Percentiles rank a stretch among this genome's conserved stretches.
Evolutionary conservation across 2,797 vertebrate species (phyloP).

Genomic region (Podarcis siculus): DNA sequence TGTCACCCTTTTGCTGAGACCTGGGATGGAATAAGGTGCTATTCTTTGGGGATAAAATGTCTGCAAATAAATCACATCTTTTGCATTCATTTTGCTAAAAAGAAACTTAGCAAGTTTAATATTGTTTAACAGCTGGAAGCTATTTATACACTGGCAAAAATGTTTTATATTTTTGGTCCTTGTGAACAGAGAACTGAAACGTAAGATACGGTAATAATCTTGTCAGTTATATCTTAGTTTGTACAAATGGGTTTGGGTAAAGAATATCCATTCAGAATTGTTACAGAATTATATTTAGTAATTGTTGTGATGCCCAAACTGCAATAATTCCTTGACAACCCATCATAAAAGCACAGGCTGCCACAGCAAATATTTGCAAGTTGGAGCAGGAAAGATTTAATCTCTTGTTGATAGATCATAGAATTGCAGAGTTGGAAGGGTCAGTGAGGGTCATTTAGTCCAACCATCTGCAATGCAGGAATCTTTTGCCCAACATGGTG

Average conservation of each 20-base stretch:
- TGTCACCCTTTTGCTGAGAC: background rate
- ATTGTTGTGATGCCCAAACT: slow-evolving; percentile 7
- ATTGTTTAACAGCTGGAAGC: background rate
- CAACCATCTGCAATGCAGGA: too few species aligned
- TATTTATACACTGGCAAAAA: slow-evolving; percentile 13
- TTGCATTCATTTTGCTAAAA: background rate
- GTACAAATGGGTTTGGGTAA: slow-evolving; percentile 41
- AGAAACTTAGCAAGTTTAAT: background rate
- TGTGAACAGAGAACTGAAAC: slow-evolving; percentile 25
- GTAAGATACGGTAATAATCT: slow-evolving; percentile 6
- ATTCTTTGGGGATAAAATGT: background rate
- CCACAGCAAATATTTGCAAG: background rate
- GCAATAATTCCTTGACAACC: slow-evolving; percentile 7
- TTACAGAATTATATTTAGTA: slow-evolving; percentile 5
- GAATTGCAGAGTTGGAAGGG: too few species aligned
- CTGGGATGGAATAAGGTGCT: background rate
- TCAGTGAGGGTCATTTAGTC: too few species aligned
- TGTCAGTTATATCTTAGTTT: slow-evolving; percentile 27
- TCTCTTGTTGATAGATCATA: background rate
- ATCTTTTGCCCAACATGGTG: too few species aligned
- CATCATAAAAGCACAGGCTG: slow-evolving; percentile 19
- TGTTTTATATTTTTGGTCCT: slow-evolving; percentile 28
- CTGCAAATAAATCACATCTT: background rate
- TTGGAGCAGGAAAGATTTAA: background rate
- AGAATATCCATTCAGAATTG: slow-evolving; percentile 20